phyloP scores from a whole-genome alignment of 2,888 invertebrate species.

The Drymonia ruficornis region DNA sequence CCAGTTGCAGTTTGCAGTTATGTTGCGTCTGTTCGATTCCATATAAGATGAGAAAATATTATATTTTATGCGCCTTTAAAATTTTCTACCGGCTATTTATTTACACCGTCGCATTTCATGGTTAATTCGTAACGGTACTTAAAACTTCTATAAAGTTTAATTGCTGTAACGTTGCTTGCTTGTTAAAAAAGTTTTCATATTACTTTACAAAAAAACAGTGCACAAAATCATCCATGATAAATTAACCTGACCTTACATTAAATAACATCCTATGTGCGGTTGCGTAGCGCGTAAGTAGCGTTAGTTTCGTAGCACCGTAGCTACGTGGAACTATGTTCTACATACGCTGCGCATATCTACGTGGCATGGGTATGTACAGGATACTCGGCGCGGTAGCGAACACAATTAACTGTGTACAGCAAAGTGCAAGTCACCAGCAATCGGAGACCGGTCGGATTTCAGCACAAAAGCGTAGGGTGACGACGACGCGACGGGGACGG shows the following conservation, averaged over 20 bases:
- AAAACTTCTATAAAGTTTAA: conserved; percentile 50
- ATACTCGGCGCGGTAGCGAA: conserved; percentile 37
- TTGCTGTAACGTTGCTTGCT: conserved; percentile 9
- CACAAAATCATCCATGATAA: not conserved
- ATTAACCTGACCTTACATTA: not conserved
- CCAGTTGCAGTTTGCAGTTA: conserved; percentile 62
- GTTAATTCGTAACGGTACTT: conserved; percentile 53
- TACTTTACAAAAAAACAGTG: not conserved
- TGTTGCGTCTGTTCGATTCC: conserved; percentile 44
- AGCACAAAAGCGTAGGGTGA: conserved; percentile 63
- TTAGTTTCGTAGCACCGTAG: conserved; percentile 54
- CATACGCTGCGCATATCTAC: not conserved
- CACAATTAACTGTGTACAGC: conserved; percentile 73
- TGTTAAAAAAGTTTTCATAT: not conserved
- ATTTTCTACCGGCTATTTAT: conserved; percentile 40
- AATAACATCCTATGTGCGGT: conserved; percentile 14
- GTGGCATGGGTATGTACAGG: conserved; percentile 13
- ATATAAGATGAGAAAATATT: conserved; percentile 50
- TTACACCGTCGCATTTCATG: conserved; percentile 26
- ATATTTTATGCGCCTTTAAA: conserved; percentile 51
- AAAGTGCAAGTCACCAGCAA: conserved; percentile 79
- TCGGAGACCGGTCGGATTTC: conserved; percentile 72
- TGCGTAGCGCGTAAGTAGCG: conserved; percentile 48
- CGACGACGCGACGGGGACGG: conserved; percentile 39
- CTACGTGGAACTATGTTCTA: conserved; percentile 29